Evolutionary conservation across 1,140 invertebrate species (phyloP), one percentile per base, ranked within the genome.

Genomic region (Bombus confusus): DNA sequence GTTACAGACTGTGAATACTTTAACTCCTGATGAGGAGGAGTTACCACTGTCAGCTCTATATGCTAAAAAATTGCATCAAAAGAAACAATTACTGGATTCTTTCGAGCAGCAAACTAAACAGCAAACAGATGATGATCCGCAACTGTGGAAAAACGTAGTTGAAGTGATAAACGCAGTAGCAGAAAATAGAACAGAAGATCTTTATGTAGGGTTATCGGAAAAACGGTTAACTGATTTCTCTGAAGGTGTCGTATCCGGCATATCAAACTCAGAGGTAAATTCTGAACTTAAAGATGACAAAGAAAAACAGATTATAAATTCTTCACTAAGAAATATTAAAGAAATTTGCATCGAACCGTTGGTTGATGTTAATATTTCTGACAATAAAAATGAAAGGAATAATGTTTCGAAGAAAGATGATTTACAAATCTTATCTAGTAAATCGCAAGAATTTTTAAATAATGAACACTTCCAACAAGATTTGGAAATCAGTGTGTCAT

Each of bases 131-230:
- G 9, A 62, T 1, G 43, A 68, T n/a, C 37, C 68, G 47, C 31
- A 37, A 6, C 22, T 85, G 81, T 77, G 68, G 62, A 89, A 90
- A 43, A 91, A 93, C 39, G 71, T 92, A 2, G 85, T 89, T 0
- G 90, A 93, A 31, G 86, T 90, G 6, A 93, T 93, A 62, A 87
- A 93, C 57, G 91, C 88, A 2, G 92, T 93, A 6, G 85, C 91
- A 3, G 85, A 91, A 15, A 91, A 91, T 52, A 85, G 76, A 69
- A 52, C 59, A 37, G 39, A 71, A 13, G 57, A 84, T 69, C 77
- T 90, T 39, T 82, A 83, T 6, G 37, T 59, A 1, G 28, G 34
- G n/a, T 68, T 25, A 31, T 43, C 18, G 0, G 74, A 79, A 9
- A 25, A 43, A 31, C 69, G 3, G 28, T 41, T 66, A 31, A n/a